phyloP scores from a whole-genome alignment of 1,140 invertebrate genomes.

The Dolichoris vasculosae region DNA sequence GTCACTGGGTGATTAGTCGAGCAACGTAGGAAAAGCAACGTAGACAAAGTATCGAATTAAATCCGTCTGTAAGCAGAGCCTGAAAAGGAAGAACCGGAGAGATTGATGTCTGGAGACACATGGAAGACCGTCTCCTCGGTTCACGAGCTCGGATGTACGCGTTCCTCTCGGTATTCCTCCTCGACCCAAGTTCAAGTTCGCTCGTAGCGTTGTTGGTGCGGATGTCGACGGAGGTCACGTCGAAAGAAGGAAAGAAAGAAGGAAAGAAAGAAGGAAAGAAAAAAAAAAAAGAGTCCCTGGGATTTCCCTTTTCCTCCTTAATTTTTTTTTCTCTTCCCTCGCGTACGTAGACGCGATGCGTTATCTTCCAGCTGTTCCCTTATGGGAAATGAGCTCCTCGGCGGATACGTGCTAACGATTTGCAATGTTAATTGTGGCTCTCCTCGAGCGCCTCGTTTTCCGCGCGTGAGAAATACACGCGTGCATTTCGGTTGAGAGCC shows the following conservation, averaged over 20 bases:
- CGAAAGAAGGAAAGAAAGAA: neutral
- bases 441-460: neutral
- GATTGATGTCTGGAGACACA: neutral
- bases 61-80: neutral
- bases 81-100: neutral
- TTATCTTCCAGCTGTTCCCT: neutral
- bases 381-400: neutral
- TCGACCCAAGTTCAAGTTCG: constrained; percentile 11
- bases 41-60: neutral
- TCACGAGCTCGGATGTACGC: neutral
- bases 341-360: too few species aligned
- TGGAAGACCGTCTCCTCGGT: neutral
- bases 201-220: neutral
- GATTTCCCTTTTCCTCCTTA: neutral
- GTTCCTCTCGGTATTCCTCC: constrained; percentile 1
- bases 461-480: neutral
- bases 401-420: neutral
- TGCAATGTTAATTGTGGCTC: constrained; percentile 8
- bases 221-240: neutral
- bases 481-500: neutral
- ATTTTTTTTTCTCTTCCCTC: too few species aligned
- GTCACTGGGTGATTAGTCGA: too few species aligned
- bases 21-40: too few species aligned
- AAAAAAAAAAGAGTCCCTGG: too few species aligned
- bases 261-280: too few species aligned